Evolutionary conservation across 1,140 invertebrate genomes (phyloP).

Genomic region (Tribolium castaneum): DNA sequence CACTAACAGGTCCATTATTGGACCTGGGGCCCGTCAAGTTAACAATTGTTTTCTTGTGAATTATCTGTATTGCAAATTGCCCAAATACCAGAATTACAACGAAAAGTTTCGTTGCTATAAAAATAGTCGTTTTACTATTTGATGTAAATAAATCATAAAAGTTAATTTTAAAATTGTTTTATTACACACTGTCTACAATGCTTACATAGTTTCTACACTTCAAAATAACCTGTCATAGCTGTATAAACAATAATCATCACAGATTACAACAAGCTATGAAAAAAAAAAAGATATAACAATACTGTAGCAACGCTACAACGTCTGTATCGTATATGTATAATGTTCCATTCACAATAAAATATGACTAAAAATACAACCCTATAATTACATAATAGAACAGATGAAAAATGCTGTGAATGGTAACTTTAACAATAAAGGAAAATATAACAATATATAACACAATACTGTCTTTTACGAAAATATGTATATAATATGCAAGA

Average conservation of each 20-base stretch:
- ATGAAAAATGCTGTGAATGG: slow-evolving; percentile 29
- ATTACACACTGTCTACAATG: slow-evolving; percentile 56
- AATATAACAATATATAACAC: slow-evolving; percentile 45
- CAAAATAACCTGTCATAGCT: slow-evolving; percentile 56
- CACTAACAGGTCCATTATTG: too few species aligned
- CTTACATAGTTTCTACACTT: slow-evolving; percentile 44
- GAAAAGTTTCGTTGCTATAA: too few species aligned
- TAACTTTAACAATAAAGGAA: slow-evolving; percentile 32
- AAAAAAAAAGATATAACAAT: slow-evolving; percentile 47
- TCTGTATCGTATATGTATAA: slow-evolving; percentile 28
- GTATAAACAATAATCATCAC: slow-evolving; percentile 57
- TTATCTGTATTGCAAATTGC: too few species aligned
- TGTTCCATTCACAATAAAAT: slow-evolving; percentile 26
- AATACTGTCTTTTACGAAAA: slow-evolving; percentile 51
- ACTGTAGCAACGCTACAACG: slow-evolving; percentile 35
- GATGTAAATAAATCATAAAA: neutral
- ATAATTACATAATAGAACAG: neutral
- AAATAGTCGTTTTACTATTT: too few species aligned
- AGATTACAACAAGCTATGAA: slow-evolving; percentile 58
- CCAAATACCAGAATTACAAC: too few species aligned
- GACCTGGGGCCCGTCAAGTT: too few species aligned
- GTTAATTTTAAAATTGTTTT: slow-evolving; percentile 43
- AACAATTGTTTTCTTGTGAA: too few species aligned
- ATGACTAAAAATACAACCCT: neutral
- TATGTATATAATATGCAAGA: slow-evolving; percentile 47